Percentiles rank a stretch among this genome's conserved stretches.
phyloP scores from a whole-genome alignment of 2,888 invertebrate genomes.

The Glaucopsyche alexis region DNA sequence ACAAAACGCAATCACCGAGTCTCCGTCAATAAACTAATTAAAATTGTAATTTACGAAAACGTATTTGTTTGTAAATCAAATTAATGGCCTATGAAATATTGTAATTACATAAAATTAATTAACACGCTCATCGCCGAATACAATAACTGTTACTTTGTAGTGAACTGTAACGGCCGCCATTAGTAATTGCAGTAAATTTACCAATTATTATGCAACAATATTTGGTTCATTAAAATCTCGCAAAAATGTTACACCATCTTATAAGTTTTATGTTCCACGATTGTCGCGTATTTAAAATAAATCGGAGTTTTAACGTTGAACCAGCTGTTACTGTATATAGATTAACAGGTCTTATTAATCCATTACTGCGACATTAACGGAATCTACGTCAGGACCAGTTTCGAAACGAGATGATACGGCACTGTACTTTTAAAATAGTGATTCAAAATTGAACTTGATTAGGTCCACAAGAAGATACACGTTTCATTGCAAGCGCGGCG shows the following conservation, averaged over 20 bases:
- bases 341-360: too few species aligned
- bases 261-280: too few species aligned
- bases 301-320: too few species aligned
- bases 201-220: not conserved
- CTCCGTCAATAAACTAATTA: slow-evolving; percentile 10
- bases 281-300: too few species aligned
- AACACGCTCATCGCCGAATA: not conserved
- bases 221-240: not conserved
- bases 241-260: not conserved
- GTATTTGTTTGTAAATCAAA: slow-evolving; percentile 19
- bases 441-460: too few species aligned
- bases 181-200: not conserved
- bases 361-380: too few species aligned
- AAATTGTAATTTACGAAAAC: slow-evolving; percentile 4
- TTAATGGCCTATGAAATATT: slow-evolving; percentile 15
- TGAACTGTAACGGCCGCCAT: not conserved
- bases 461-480: too few species aligned
- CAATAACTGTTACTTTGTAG: not conserved
- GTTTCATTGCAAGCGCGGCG: too few species aligned
- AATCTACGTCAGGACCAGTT: too few species aligned
- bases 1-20: slow-evolving; percentile 4
- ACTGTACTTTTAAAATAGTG: too few species aligned
- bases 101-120: slow-evolving; percentile 25
- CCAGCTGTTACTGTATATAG: too few species aligned
- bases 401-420: too few species aligned